Percentiles rank a stretch among this genome's conserved stretches.
Evolutionary conservation across 2,113 vertebrate genomes (phyloP).

Genomic region (Daphoenositta chrysoptera): DNA sequence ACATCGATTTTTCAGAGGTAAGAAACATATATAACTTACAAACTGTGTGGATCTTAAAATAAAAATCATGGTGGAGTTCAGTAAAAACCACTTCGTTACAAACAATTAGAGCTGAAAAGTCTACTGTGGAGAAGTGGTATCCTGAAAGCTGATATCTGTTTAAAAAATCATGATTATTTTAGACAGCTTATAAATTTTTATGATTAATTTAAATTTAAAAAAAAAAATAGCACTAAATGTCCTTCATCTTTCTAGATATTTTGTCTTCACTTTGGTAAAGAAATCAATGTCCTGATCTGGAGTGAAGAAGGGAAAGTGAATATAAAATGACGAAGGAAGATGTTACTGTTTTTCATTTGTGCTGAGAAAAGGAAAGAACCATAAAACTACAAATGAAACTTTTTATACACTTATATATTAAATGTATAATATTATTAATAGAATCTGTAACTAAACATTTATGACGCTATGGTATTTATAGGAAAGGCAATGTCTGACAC

Average conservation of each 20-base stretch:
- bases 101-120: neutral
- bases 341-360: neutral
- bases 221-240: neutral
- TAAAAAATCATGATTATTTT: neutral
- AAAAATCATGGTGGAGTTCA: neutral
- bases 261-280: neutral
- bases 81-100: neutral
- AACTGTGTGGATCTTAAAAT: slow-evolving; percentile 7
- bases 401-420: neutral
- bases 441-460: neutral
- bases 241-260: neutral
- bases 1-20: slow-evolving; percentile 45
- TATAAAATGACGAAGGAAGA: neutral
- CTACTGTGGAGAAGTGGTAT: neutral
- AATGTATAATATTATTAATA: neutral
- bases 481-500: neutral
- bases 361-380: neutral
- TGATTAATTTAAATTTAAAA: neutral
- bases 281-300: neutral
- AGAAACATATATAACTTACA: neutral
- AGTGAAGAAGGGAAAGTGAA: neutral
- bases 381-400: neutral
- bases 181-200: neutral
- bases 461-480: neutral
- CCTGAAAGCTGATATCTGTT: neutral